phyloP scores from a whole-genome alignment of 2,888 invertebrate species.

The Buathra laborator region DNA sequence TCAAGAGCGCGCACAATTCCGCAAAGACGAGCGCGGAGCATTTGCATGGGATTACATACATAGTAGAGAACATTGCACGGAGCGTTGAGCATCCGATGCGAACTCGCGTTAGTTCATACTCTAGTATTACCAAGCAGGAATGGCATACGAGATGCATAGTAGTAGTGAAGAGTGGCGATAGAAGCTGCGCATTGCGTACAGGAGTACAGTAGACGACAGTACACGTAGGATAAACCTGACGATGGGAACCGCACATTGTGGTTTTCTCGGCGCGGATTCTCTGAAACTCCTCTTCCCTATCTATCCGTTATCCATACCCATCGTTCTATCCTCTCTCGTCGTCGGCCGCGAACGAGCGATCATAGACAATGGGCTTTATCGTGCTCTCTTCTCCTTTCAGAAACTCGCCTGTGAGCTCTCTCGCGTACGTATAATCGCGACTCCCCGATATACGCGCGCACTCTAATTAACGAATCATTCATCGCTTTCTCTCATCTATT shows the following conservation, averaged over 20 bases:
- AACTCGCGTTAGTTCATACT: slow-evolving; percentile 29
- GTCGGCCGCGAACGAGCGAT: slow-evolving; percentile 78
- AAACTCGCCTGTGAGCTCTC: slow-evolving; percentile 51
- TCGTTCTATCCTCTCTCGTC: slow-evolving; percentile 30
- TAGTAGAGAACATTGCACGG: background rate
- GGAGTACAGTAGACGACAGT: slow-evolving; percentile 12
- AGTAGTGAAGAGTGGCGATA: slow-evolving; percentile 10
- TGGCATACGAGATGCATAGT: background rate
- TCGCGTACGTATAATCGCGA: slow-evolving; percentile 46
- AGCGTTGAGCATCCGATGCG: slow-evolving; percentile 35
- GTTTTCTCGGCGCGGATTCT: slow-evolving; percentile 37
- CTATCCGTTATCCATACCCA: slow-evolving; percentile 9
- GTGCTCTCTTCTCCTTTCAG: slow-evolving; percentile 79
- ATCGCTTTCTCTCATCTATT: slow-evolving; percentile 71
- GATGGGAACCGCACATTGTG: slow-evolving; percentile 36
- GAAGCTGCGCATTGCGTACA: slow-evolving; percentile 21
- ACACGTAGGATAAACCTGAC: slow-evolving; percentile 23
- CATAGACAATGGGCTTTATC: slow-evolving; percentile 81
- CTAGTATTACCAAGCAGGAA: slow-evolving; percentile 29
- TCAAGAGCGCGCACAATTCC: slow-evolving; percentile 21
- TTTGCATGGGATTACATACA: background rate
- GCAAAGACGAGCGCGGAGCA: slow-evolving; percentile 13
- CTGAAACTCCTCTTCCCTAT: slow-evolving; percentile 38
- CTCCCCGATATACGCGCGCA: slow-evolving; percentile 68
- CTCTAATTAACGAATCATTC: slow-evolving; percentile 84